Evolutionary conservation across 2,888 invertebrate genomes (phyloP).

Genomic region (Pseudeuparius sepicola): DNA sequence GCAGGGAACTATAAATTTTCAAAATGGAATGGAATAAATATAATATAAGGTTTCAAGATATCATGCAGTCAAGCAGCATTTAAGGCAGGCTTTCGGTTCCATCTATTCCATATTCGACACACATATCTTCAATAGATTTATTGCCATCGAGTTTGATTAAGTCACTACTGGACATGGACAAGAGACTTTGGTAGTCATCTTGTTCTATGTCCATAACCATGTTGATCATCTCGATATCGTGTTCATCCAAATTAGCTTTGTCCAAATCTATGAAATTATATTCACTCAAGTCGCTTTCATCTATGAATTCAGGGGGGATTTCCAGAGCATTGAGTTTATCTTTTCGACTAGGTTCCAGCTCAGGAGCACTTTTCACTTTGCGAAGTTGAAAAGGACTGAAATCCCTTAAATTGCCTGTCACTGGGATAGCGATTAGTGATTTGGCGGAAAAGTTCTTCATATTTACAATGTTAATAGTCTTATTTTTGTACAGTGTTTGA

Average conservation of each 20-base stretch:
- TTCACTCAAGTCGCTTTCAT: constrained; percentile 17
- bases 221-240: constrained; percentile 22
- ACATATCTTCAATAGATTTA: constrained; percentile 18
- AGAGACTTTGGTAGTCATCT: too few species aligned
- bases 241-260: constrained; percentile 18
- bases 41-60: too few species aligned
- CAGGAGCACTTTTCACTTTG: constrained; percentile 13
- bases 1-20: too few species aligned
- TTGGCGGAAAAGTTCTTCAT: too few species aligned
- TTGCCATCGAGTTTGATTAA: constrained; percentile 15
- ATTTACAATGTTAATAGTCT: too few species aligned
- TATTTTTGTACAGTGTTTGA: too few species aligned
- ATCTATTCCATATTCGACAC: too few species aligned
- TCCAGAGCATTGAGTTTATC: constrained; percentile 15
- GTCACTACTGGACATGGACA: constrained; percentile 18
- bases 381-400: too few species aligned
- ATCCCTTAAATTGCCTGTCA: constrained; percentile 12
- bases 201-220: constrained; percentile 19
- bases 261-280: constrained; percentile 19
- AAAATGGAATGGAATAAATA: too few species aligned
- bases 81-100: too few species aligned
- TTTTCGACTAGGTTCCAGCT: constrained; percentile 11
- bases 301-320: constrained; percentile 15
- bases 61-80: too few species aligned
- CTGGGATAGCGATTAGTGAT: constrained; percentile 17